Evolutionary conservation across 2,797 vertebrate genomes (phyloP).

Genomic region (Chelon auratus): DNA sequence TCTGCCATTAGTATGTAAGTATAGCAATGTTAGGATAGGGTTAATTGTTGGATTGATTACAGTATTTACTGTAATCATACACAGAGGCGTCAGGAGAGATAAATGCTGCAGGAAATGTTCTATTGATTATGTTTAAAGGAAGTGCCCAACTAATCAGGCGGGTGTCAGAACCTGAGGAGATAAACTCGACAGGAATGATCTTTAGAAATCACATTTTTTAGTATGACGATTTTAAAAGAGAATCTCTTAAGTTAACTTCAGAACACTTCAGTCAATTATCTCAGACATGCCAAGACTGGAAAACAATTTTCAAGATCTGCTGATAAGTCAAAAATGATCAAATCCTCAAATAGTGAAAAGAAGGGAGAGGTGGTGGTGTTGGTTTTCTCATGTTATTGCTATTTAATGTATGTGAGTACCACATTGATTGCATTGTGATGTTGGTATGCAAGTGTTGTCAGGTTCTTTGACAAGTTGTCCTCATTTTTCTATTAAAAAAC

Average conservation of each 20-base stretch:
- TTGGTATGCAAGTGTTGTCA: conserved; percentile 48
- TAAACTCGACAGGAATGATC: conserved; percentile 1
- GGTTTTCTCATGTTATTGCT: conserved; percentile 44
- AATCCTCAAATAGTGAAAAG: not conserved
- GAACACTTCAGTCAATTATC: not conserved
- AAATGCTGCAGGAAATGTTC: not conserved
- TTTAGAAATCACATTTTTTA: not conserved
- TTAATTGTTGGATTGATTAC: not conserved
- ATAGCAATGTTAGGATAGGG: not conserved
- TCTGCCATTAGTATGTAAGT: not conserved
- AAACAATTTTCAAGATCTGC: conserved; percentile 6
- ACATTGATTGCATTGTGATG: conserved; percentile 52
- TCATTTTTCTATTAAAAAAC: conserved; percentile 61
- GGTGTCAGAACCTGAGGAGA: conserved; percentile 7
- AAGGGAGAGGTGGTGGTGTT: conserved; percentile 37
- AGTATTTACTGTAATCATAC: not conserved
- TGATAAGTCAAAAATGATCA: no score
- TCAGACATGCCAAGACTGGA: conserved; percentile 17
- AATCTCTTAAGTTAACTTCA: not conserved
- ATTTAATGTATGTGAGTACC: conserved; percentile 56
- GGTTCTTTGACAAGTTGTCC: conserved; percentile 51
- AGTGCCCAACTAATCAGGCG: not conserved
- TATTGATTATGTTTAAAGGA: conserved; percentile 6
- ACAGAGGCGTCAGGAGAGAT: not conserved
- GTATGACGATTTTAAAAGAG: not conserved